These are phyloP conservation scores for Hiodon tergisus DNA, from an alignment of 2,113 vertebrate species.

Conservation along the genomic window DNA sequence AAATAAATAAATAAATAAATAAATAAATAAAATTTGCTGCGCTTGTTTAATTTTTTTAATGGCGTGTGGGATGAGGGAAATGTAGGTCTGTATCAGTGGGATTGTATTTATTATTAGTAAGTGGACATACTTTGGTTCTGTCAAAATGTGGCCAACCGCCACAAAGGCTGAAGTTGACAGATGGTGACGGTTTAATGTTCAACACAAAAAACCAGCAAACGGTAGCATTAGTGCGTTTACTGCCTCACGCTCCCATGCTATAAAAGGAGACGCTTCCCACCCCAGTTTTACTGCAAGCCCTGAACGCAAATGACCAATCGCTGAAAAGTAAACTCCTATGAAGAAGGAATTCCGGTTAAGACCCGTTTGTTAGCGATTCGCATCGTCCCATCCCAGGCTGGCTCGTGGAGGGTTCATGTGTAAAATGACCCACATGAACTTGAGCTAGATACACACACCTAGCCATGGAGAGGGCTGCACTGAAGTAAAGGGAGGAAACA, in stretches of 20 bases:
- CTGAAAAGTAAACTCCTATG: slow-evolving; percentile 7
- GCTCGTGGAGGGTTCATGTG: slow-evolving; percentile 1
- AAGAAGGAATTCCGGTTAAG: slow-evolving; percentile 10
- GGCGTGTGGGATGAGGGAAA: not conserved
- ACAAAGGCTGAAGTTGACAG: slow-evolving; percentile 57
- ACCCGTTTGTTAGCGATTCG: slow-evolving; percentile 8
- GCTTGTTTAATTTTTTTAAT: slow-evolving; percentile 8
- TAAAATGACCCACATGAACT: not conserved
- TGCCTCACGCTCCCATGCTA: too few species aligned
- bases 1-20: not conserved
- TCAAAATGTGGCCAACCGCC: slow-evolving; percentile 31
- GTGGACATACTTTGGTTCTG: not conserved
- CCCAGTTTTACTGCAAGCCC: not conserved
- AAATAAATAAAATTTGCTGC: not conserved
- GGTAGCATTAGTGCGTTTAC: too few species aligned
- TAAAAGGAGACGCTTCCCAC: slow-evolving; percentile 3
- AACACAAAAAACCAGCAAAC: slow-evolving; percentile 47
- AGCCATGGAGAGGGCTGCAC: not conserved
- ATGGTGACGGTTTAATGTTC: slow-evolving; percentile 55
- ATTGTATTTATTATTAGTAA: not conserved
- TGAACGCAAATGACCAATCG: not conserved
- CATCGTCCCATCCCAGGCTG: not conserved
- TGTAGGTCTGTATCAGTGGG: not conserved
- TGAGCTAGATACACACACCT: not conserved
- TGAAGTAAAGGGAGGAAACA: not conserved